Base-by-base conservation (phyloP, 2,888 invertebrate genomes). In the Calephelis perditalis region DNA sequence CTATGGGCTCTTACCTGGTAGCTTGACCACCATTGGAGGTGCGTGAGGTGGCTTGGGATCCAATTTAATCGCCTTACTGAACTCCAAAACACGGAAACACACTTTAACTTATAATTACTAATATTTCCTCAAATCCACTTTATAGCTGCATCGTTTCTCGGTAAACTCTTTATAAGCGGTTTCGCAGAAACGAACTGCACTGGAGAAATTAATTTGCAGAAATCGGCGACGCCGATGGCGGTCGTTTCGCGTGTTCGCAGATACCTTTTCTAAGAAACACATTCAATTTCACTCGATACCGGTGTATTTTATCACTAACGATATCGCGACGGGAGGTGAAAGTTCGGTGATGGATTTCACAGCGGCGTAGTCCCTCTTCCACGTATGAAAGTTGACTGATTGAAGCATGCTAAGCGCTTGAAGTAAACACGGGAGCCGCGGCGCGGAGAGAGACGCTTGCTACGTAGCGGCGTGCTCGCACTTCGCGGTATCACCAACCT, bases 1-100 rank as follows among this genome's bases (percentile, higher is more conserved):
- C 26, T 26, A 26, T 26, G 26, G 26, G 26, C 4, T 57, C 84
- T 87, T 67, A 90, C 90, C 90, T 87, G 90, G 89, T 80, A 90
- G 84, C 79, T 87, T 89, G 71, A 88, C 90, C 89, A 90, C 90
- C 90, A 90, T 90, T 84, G 84, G 84, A 86, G 90, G 89, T 83
- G 82, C 75, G 71, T 72, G 71, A 63, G 80, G 82, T 73, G 80
- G 79, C 74, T 88, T 86, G 87, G 90, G 89, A 90, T 90, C 90
- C 90, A 90, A 90, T 86, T 82, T 90, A 89, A 85, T 86, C 79
- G 86, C 75, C 79, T 84, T 84, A 65, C 69, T 63, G 74, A 74
- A 75, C 81, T 81, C 79, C 78, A 77, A 73, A 76, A 80, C 87
- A 89, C 87, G 80, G 81, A 86, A 88, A 88, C 86, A 82, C 88